Evolutionary conservation across 2,113 vertebrate genomes (phyloP).

Genomic region (Lichenostomus cassidix): DNA sequence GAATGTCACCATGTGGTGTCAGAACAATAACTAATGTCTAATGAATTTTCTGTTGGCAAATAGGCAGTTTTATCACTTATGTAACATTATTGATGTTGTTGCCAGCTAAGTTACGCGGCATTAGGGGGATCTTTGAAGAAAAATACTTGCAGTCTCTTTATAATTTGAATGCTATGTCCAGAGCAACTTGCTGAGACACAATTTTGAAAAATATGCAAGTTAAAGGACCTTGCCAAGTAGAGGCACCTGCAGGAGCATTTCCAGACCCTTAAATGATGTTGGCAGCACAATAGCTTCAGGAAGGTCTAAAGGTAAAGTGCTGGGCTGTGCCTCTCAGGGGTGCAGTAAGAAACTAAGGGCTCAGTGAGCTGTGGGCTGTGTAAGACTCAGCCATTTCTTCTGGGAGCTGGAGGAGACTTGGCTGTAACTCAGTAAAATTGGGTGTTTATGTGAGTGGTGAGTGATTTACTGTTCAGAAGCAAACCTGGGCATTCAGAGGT

Average conservation of each 20-base stretch:
- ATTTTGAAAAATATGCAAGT: not conserved
- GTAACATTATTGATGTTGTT: not conserved
- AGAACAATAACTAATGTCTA: not conserved
- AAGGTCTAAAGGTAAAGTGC: conserved; percentile 1
- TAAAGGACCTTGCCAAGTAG: not conserved
- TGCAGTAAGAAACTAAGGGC: not conserved
- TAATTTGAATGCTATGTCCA: not conserved
- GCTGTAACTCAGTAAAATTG: not conserved
- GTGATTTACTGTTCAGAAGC: not conserved
- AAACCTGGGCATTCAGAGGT: not conserved
- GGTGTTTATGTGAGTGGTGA: not conserved
- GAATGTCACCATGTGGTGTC: not conserved
- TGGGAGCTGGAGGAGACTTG: not conserved
- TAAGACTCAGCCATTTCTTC: not conserved
- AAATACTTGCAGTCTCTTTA: not conserved
- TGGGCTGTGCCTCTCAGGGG: not conserved
- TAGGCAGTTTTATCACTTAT: not conserved
- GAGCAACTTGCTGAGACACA: not conserved
- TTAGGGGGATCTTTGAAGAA: not conserved
- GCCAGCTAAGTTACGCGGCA: not conserved
- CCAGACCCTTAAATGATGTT: not conserved
- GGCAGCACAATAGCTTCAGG: not conserved
- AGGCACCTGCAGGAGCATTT: not conserved
- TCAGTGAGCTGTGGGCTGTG: not conserved
- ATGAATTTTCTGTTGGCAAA: not conserved